Evolutionary conservation across 2,888 invertebrate species (phyloP).

Genomic region (Plusia festucae): DNA sequence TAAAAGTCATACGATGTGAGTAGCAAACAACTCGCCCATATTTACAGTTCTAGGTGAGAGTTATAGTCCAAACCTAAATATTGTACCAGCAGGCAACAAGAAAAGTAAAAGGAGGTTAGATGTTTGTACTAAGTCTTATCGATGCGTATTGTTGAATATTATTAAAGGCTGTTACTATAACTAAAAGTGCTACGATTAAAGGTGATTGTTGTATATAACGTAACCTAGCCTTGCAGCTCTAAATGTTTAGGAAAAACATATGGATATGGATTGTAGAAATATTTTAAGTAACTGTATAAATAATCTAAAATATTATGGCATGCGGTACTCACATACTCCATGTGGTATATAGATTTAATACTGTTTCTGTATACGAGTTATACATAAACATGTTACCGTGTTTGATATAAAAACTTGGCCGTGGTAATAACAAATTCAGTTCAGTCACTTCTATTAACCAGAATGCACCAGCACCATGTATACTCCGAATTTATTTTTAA

Average conservation of each 20-base stretch:
- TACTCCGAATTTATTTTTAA: too few species aligned
- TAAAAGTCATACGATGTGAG: constrained; percentile 19
- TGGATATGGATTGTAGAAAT: constrained; percentile 11
- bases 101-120: constrained; percentile 47
- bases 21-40: constrained; percentile 25
- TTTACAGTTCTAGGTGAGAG: constrained; percentile 27
- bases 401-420: too few species aligned
- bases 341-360: too few species aligned
- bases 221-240: constrained; percentile 47
- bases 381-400: too few species aligned
- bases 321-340: too few species aligned
- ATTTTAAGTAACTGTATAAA: constrained; percentile 5
- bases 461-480: too few species aligned
- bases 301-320: background rate
- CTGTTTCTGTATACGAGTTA: too few species aligned
- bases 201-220: constrained; percentile 45
- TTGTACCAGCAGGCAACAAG: constrained; percentile 23
- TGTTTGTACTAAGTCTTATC: constrained; percentile 53
- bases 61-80: constrained; percentile 34
- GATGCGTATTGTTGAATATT: constrained; percentile 54
- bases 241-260: constrained; percentile 45
- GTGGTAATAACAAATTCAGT: too few species aligned
- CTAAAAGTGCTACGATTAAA: constrained; percentile 49
- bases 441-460: too few species aligned
- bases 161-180: constrained; percentile 55